phyloP scores from a whole-genome alignment of 2,888 invertebrate genomes.

The Desoria tigrina region DNA sequence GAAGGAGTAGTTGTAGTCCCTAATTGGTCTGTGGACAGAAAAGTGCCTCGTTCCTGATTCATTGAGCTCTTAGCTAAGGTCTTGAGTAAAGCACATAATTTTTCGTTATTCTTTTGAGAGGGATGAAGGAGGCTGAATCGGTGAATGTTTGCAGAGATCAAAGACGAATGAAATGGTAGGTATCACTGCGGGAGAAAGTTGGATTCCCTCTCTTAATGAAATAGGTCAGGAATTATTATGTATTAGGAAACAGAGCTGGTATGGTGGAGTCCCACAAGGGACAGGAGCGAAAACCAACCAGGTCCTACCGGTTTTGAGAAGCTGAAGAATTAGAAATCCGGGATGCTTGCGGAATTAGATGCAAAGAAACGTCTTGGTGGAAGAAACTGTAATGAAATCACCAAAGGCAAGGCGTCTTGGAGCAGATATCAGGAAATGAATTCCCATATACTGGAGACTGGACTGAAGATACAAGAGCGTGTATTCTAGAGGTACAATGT shows the following conservation, averaged over 20 bases:
- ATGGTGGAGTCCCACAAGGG: constrained; percentile 1
- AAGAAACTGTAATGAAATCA: constrained; percentile 30
- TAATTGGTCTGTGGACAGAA: too few relatives aligned
- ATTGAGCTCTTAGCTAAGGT: too few relatives aligned
- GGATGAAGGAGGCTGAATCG: neutral
- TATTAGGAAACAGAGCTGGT: neutral
- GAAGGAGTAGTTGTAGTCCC: too few relatives aligned
- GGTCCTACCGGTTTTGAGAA: neutral
- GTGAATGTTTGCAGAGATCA: neutral
- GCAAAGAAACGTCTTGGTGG: constrained; percentile 3
- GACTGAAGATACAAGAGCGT: too few relatives aligned
- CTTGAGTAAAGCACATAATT: neutral
- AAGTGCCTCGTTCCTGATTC: too few relatives aligned
- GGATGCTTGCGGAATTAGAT: neutral
- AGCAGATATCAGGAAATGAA: constrained; percentile 31
- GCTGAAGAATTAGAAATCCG: neutral
- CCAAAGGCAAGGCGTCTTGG: constrained; percentile 13
- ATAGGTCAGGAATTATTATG: constrained; percentile 6
- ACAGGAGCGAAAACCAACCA: neutral
- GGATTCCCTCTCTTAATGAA: constrained; percentile 7
- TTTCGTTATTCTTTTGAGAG: constrained; percentile 9
- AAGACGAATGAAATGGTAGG: neutral
- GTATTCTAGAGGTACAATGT: constrained; percentile 33
- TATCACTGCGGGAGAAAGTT: constrained; percentile 5
- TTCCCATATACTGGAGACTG: too few relatives aligned